A percentile compares a stretch with the other conserved stretches of the same genome.
These are phyloP conservation scores for Stegodyphus mimosarum DNA, from an alignment of 1,140 invertebrate genomes.

Conservation along the genomic window DNA sequence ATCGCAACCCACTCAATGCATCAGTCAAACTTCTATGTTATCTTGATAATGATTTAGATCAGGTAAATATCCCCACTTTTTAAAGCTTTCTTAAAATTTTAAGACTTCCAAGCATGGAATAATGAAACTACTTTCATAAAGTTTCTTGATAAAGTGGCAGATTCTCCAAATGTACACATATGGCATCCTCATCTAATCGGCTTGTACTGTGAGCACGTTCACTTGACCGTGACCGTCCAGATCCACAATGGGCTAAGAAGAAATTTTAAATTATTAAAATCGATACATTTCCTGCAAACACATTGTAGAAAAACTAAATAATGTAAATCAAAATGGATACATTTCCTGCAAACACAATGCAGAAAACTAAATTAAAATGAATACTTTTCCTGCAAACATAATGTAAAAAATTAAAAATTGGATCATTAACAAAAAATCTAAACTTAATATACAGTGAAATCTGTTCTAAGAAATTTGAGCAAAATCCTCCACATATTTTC, in stretches of 20 bases:
- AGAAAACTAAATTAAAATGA: no score
- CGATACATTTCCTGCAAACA: no score
- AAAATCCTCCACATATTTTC: no score
- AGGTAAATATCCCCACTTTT: slow-evolving; percentile 14
- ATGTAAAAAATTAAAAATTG: no score
- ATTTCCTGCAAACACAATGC: no score
- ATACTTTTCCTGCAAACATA: no score
- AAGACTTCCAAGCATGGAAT: slow-evolving; percentile 42
- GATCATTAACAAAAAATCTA: no score
- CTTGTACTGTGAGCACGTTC: slow-evolving; percentile 42
- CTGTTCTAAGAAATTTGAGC: no score
- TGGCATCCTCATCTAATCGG: slow-evolving; percentile 18
- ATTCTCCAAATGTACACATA: slow-evolving; percentile 56
- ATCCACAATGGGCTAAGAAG: slow-evolving; percentile 33
- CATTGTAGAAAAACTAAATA: no score
- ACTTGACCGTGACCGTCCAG: slow-evolving; percentile 55
- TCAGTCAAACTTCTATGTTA: slow-evolving; percentile 12
- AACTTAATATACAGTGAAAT: no score
- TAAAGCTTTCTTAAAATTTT: slow-evolving; percentile 37
- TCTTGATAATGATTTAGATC: neutral
- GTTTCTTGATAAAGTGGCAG: slow-evolving; percentile 18
- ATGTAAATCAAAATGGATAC: no score
- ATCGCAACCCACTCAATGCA: slow-evolving; percentile 11
- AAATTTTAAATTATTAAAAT: neutral
- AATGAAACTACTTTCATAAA: slow-evolving; percentile 34